Evolutionary conservation across 2,113 vertebrate species (phyloP).

Genomic region (Myiopsitta monachus): DNA sequence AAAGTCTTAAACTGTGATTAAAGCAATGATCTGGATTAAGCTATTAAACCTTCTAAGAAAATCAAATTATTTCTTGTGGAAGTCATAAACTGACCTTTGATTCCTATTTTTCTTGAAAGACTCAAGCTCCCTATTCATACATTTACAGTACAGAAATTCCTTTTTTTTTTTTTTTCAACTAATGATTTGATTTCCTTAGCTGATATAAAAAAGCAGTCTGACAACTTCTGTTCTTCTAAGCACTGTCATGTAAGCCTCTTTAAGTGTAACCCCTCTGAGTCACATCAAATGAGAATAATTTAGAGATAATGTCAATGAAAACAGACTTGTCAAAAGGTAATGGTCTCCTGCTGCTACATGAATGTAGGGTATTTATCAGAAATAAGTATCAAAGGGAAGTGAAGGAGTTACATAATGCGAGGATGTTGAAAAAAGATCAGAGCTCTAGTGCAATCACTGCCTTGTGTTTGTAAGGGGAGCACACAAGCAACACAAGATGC

Average conservation of each 20-base stretch:
- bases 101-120: not conserved
- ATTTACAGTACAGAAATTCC: not conserved
- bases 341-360: not conserved
- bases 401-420: not conserved
- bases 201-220: not conserved
- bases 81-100: not conserved
- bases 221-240: not conserved
- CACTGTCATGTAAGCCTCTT: not conserved
- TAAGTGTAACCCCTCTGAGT: not conserved
- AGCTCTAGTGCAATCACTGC: not conserved
- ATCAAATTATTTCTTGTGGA: not conserved
- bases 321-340: not conserved
- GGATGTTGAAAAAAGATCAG: not conserved
- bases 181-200: not conserved
- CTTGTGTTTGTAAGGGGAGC: not conserved
- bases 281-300: slow-evolving; percentile 15
- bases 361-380: not conserved
- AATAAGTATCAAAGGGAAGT: not conserved
- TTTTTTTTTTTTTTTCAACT: not conserved
- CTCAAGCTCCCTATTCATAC: not conserved
- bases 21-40: not conserved
- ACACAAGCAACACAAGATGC: accelerated
- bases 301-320: not conserved
- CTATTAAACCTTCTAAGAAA: not conserved
- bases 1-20: not conserved